These are phyloP conservation scores for Vireo altiloquus DNA, from an alignment of 2,113 vertebrate genomes.

Conservation along the genomic window DNA sequence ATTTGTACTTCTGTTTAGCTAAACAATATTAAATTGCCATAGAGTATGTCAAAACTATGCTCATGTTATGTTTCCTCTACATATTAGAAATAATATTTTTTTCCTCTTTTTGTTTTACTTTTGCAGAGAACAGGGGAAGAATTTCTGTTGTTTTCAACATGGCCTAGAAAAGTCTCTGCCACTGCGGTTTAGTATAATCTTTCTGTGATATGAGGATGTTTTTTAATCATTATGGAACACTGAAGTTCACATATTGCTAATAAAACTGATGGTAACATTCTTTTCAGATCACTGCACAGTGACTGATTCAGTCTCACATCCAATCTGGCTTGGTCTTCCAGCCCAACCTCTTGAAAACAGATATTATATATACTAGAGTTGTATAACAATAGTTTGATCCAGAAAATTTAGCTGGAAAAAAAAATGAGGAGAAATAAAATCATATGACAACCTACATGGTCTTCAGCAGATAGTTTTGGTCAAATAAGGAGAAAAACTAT, in stretches of 20 bases:
- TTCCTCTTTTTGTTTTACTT: neutral
- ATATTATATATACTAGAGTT: neutral
- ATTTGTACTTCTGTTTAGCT: neutral
- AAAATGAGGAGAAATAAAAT: neutral
- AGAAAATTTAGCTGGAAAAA: neutral
- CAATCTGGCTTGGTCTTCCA: neutral
- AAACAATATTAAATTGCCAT: neutral
- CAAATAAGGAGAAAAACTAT: neutral
- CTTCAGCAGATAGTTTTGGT: neutral
- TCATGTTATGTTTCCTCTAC: neutral
- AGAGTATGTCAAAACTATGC: neutral
- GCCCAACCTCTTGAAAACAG: neutral
- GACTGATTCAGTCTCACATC: neutral
- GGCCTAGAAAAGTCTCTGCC: neutral
- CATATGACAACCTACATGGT: neutral
- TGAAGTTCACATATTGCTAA: neutral
- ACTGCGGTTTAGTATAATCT: neutral
- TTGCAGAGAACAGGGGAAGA: neutral
- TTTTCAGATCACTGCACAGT: neutral
- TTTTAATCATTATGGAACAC: neutral
- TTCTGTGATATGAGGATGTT: neutral
- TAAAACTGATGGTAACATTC: neutral
- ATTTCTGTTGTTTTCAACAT: neutral
- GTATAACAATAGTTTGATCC: neutral
- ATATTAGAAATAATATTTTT: neutral